Percentiles rank a stretch among this genome's conserved stretches.
These are phyloP conservation scores for Amblyornis subalaris DNA, from an alignment of 2,113 vertebrate genomes.

Conservation along the genomic window DNA sequence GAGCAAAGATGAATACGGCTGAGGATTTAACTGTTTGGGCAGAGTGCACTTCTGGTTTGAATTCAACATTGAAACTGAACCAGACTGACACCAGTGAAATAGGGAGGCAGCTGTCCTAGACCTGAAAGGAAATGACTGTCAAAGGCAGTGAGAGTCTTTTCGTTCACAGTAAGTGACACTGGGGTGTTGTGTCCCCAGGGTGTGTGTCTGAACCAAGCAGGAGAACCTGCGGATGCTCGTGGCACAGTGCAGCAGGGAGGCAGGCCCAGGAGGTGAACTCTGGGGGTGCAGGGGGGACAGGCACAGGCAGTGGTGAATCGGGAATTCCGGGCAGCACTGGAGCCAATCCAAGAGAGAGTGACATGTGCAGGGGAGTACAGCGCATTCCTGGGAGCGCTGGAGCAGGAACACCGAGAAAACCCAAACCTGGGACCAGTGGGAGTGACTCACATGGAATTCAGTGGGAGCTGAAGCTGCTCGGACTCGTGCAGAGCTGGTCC, in stretches of 20 bases:
- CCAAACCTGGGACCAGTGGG: neutral
- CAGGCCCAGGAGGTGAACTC: neutral
- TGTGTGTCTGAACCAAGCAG: neutral
- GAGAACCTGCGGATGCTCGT: neutral
- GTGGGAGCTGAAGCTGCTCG: neutral
- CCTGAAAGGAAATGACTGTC: neutral
- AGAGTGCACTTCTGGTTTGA: neutral
- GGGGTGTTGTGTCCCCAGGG: neutral
- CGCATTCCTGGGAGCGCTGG: fast-evolving
- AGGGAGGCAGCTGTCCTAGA: neutral
- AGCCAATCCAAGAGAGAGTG: neutral
- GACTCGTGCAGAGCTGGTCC: neutral
- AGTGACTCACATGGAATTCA: neutral
- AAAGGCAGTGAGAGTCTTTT: neutral
- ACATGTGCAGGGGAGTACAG: neutral
- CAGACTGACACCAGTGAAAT: neutral
- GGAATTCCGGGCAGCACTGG: neutral
- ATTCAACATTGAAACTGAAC: neutral
- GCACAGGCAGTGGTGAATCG: neutral
- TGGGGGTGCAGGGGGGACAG: fast-evolving
- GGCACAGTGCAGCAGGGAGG: neutral
- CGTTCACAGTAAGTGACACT: neutral
- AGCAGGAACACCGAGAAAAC: neutral
- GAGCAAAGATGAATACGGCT: neutral
- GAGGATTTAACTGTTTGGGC: neutral